A percentile compares a stretch with the other conserved stretches of the same genome.
These are phyloP conservation scores for Chaetodon auriga DNA, from an alignment of 2,113 vertebrate genomes.

Conservation along the genomic window DNA sequence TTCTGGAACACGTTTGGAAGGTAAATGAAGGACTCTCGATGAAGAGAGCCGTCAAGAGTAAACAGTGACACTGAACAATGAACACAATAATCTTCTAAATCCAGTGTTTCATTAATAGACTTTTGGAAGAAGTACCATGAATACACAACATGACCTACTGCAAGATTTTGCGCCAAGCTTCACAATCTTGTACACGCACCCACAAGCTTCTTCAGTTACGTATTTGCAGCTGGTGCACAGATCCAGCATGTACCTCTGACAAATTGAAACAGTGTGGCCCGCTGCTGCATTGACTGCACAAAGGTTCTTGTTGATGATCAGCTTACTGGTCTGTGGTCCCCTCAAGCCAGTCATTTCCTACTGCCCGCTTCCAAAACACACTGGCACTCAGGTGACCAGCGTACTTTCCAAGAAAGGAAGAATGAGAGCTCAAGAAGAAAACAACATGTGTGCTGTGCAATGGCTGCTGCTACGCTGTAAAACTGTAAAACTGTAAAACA, in stretches of 20 bases:
- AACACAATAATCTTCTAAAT: background rate
- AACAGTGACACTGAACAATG: background rate
- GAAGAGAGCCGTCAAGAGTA: background rate
- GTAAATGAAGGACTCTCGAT: background rate
- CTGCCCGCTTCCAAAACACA: too few species aligned
- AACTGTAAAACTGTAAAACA: background rate
- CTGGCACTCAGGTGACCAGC: background rate
- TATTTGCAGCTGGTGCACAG: too few species aligned
- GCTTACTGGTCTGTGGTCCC: too few species aligned
- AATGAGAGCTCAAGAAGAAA: background rate
- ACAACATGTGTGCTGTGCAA: background rate
- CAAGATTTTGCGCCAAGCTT: background rate
- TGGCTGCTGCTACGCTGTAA: background rate
- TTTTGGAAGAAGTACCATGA: background rate
- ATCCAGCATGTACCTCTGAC: too few species aligned
- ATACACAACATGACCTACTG: too few species aligned
- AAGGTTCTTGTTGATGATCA: too few species aligned
- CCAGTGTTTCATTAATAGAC: background rate
- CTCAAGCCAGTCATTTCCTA: too few species aligned
- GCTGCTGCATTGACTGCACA: too few species aligned
- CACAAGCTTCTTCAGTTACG: too few species aligned
- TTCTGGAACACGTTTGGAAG: background rate
- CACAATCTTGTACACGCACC: background rate
- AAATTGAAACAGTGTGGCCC: too few species aligned
- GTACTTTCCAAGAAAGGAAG: background rate